These are phyloP conservation scores for Notothenia rossii DNA, from an alignment of 2,113 vertebrate species.

Conservation along the genomic window DNA sequence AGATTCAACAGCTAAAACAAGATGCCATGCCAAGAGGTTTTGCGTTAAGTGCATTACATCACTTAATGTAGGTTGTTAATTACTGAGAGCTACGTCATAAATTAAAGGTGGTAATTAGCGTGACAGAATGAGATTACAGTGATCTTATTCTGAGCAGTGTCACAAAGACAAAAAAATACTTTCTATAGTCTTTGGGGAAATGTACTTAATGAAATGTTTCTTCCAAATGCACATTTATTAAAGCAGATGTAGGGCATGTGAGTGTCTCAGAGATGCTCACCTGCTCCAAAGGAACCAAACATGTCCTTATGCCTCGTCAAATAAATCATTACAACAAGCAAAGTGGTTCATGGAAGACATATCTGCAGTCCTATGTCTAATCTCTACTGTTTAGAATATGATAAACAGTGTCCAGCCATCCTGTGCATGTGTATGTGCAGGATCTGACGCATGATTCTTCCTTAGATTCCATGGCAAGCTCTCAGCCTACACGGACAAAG, in stretches of 20 bases:
- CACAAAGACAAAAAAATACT: conserved; percentile 70
- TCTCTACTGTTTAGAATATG: conserved; percentile 19
- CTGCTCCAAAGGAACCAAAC: neutral
- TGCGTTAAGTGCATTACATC: conserved; percentile 34
- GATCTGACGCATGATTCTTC: conserved; percentile 29
- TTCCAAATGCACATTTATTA: conserved; percentile 29
- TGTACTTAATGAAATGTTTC: conserved; percentile 36
- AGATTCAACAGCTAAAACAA: conserved; percentile 39
- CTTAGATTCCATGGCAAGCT: conserved; percentile 43
- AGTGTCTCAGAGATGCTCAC: conserved; percentile 14
- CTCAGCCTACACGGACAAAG: conserved; percentile 26
- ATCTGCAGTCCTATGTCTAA: neutral
- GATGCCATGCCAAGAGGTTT: conserved; percentile 32
- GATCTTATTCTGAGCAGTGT: conserved; percentile 51
- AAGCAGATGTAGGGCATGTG: conserved; percentile 21
- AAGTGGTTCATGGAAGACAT: neutral
- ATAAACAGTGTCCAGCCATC: conserved; percentile 9
- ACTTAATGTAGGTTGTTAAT: conserved; percentile 52
- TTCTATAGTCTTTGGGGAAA: conserved; percentile 59
- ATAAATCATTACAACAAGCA: neutral
- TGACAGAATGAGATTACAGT: conserved; percentile 60
- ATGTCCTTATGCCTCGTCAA: neutral
- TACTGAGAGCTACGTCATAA: conserved; percentile 71
- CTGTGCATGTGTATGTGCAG: conserved; percentile 28
- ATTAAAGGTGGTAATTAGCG: conserved; percentile 66